A percentile compares a stretch with the other conserved stretches of the same genome.
Conservation (phyloP, 2,113 vertebrate genomes). For the Sula dactylatra region DNA sequence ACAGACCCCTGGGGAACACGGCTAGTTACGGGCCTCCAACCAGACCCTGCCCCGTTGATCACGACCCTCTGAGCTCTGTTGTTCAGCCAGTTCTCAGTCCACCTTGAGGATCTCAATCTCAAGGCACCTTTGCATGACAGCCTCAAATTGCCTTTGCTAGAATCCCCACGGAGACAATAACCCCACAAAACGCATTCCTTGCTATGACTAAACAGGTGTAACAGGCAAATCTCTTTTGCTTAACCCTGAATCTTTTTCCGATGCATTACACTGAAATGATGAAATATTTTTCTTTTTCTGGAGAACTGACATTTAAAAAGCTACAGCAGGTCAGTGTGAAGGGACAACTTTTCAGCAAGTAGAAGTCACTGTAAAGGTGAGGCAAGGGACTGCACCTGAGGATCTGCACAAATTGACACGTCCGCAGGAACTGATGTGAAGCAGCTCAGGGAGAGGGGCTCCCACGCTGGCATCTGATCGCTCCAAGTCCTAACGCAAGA, state of each 20-base stretch:
- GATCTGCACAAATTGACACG: accelerated
- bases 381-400: not conserved
- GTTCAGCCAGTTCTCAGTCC: too few species aligned
- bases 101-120: too few species aligned
- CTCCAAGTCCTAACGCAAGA: accelerated
- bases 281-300: not conserved
- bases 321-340: not conserved
- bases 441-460: not conserved
- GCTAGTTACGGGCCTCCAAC: too few species aligned
- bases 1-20: too few species aligned
- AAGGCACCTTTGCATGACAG: accelerated
- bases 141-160: not conserved
- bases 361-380: not conserved
- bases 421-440: accelerated
- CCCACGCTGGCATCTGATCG: not conserved
- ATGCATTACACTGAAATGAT: accelerated
- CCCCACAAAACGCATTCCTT: not conserved
- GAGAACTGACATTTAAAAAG: not conserved
- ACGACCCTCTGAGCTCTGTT: too few species aligned
- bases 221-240: not conserved
- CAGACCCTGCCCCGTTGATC: too few species aligned
- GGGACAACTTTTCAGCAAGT: not conserved
- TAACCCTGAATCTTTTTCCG: not conserved
- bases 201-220: not conserved
- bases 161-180: not conserved